Base-by-base conservation (phyloP, 2,113 vertebrate species). In the Pristiophorus japonicus region DNA sequence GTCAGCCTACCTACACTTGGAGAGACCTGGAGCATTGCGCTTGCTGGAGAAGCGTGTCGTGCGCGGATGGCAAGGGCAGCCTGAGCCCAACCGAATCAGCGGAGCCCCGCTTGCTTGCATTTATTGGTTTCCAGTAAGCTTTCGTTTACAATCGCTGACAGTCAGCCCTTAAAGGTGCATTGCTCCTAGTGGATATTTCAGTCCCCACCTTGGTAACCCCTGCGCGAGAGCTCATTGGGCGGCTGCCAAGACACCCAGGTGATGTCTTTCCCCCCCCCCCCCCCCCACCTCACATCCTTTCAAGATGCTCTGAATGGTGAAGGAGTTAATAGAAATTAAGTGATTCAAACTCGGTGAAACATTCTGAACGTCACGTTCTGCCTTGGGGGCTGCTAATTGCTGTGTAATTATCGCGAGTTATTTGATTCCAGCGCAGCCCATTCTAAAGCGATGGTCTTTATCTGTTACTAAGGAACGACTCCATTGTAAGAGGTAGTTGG, bases 381-480 rank as follows among this genome's bases (percentile, higher is more conserved):
- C 85, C 85, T 81, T 81, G 75, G 75, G n/a, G 75, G 18, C 7
- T 55, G 85, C 24, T 88, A 55, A 88, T 88, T 55, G 30, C 85
- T 88, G 85, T 55, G 27, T 55, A 55, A 55, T 88, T 55, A 88
- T 30, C 85, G 10, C 85, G 8, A 88, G 27, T 88, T 88, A 88
- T 88, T 88, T 88, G 55, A 88, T 55, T 88, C 85, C 47, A 87
- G 42, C 24, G 84, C 20, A 87, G 38, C n/a, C n/a, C n/a, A n/a
- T n/a, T 20, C 4, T 51, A 51, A 84, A 84, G 14, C 22, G 75
- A 18, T 42, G 75, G 75, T 81, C 75, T 38, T 38, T 42, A 30
- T 88, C 85, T 27, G 85, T 92, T 63, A 63, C 59, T 34, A 92
- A 38, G 88, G 22, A 92, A 63, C 88, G 85, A n/a, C 59, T 92